A percentile compares a stretch with the other conserved stretches of the same genome.
phyloP scores from a whole-genome alignment of 2,888 invertebrate species.

The Siphlonurus alternatus region DNA sequence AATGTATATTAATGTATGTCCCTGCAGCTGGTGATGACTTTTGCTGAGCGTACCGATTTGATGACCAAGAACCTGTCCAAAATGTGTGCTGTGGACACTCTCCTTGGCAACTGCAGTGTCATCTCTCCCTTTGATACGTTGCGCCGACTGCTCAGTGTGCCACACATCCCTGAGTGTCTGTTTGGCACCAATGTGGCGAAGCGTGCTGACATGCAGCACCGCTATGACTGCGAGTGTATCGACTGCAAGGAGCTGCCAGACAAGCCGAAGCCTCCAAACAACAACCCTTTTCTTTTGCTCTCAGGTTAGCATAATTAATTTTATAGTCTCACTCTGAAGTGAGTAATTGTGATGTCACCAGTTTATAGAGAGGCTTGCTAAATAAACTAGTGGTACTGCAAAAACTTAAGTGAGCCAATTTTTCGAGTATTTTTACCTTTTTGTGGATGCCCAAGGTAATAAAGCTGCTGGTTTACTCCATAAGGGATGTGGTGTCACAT shows the following conservation, averaged over 20 bases:
- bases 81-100: neutral
- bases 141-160: neutral
- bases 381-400: no score
- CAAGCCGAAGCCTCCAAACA: neutral
- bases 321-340: no score
- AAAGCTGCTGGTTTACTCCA: no score
- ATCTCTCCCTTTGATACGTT: neutral
- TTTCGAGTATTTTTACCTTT: no score
- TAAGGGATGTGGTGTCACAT: no score
- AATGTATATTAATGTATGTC: no score
- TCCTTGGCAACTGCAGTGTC: neutral
- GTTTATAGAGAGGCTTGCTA: no score
- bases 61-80: neutral
- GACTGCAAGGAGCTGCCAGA: neutral
- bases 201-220: neutral
- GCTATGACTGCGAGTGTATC: conserved; percentile 1
- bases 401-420: no score
- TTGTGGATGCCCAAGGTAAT: no score
- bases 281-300: neutral
- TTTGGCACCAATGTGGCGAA: neutral
- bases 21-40: neutral
- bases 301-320: neutral
- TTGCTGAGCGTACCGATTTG: neutral
- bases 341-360: no score
- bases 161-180: neutral